Conservation (phyloP, 2,113 vertebrate species). For the Sisor rabdophorus region DNA sequence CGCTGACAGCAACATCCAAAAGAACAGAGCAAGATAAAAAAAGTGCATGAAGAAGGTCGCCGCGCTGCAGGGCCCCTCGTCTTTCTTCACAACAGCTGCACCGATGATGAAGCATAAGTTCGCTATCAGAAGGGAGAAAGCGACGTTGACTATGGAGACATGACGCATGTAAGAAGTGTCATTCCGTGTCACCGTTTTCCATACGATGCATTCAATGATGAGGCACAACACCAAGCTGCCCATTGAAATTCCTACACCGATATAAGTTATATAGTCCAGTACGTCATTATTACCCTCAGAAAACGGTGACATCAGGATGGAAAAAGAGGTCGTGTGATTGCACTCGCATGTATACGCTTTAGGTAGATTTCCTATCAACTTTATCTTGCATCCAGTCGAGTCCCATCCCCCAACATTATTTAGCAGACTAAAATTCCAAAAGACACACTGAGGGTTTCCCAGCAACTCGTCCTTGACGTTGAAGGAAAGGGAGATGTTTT, state of each 20-base stretch:
- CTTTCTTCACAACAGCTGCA: slow-evolving; percentile 42
- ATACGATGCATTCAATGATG: slow-evolving; percentile 70
- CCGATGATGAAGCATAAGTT: slow-evolving; percentile 79
- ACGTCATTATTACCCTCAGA: no score
- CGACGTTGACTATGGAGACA: slow-evolving; percentile 79
- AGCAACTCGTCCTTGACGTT: slow-evolving; percentile 61
- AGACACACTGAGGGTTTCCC: slow-evolving; percentile 35
- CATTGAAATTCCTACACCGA: slow-evolving; percentile 76
- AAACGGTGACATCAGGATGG: slow-evolving; percentile 27
- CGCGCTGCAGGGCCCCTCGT: slow-evolving; percentile 63
- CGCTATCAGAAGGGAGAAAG: slow-evolving; percentile 70
- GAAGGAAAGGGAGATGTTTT: slow-evolving; percentile 65
- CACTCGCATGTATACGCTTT: no score
- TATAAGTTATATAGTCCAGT: slow-evolving; percentile 47
- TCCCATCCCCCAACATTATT: no score
- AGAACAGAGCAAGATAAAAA: slow-evolving; percentile 86
- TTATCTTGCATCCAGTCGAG: no score
- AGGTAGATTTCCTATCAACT: no score
- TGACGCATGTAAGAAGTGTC: slow-evolving; percentile 81
- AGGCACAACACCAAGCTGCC: slow-evolving; percentile 75
- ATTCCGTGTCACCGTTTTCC: slow-evolving; percentile 72
- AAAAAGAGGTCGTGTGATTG: slow-evolving; percentile 29
- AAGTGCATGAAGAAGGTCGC: slow-evolving; percentile 84
- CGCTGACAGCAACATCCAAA: slow-evolving; percentile 85
- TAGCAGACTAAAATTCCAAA: no score